A percentile compares a stretch with the other conserved stretches of the same genome.
These are phyloP conservation scores for Melitaea cinxia DNA, from an alignment of 1,140 invertebrate genomes.

Conservation along the genomic window DNA sequence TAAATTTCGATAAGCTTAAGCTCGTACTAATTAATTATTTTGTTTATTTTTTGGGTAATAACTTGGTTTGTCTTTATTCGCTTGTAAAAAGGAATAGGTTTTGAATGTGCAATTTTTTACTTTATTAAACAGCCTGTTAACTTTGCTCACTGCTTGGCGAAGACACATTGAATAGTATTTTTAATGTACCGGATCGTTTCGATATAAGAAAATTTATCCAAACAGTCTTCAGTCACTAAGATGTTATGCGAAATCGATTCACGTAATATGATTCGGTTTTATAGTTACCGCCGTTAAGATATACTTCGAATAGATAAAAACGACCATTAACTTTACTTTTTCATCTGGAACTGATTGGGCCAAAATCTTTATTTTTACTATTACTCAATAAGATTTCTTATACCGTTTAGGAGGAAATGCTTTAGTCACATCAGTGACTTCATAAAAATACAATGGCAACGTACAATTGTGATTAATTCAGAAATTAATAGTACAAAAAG, in stretches of 20 bases:
- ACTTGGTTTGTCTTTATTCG: no score
- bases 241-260: neutral
- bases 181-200: neutral
- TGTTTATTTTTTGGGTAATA: no score
- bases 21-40: no score
- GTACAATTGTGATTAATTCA: neutral
- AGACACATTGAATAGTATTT: neutral
- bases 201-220: neutral
- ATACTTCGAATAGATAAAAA: conserved; percentile 8
- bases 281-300: neutral
- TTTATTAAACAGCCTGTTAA: no score
- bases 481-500: neutral
- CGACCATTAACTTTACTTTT: conserved; percentile 20
- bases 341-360: conserved; percentile 38
- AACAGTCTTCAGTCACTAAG: neutral
- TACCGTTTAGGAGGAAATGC: conserved; percentile 12
- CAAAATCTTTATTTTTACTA: conserved; percentile 32
- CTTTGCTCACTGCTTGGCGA: no score
- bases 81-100: no score
- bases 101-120: no score
- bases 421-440: neutral
- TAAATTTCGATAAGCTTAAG: conserved; percentile 25
- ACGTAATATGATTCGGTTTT: neutral
- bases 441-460: neutral
- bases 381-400: conserved; percentile 42